Percentiles rank a stretch among this genome's conserved stretches.
phyloP scores from a whole-genome alignment of 2,888 invertebrate genomes.

The Pantelozetes paolii region DNA sequence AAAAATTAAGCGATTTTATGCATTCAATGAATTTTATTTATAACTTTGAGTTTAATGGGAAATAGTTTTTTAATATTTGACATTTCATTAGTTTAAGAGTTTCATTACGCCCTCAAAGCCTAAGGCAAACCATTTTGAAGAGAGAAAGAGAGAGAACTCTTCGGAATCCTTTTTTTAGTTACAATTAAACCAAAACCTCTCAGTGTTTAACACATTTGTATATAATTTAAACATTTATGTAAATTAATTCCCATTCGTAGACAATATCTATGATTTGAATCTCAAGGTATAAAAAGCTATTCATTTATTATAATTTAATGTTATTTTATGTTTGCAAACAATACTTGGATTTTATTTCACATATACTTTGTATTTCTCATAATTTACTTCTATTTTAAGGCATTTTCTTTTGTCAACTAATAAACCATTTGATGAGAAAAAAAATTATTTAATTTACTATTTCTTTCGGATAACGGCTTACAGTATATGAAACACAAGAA shows the following conservation, averaged over 20 bases:
- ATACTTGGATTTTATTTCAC: too few species aligned
- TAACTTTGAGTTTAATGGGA: too few species aligned
- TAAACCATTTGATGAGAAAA: neutral
- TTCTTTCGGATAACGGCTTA: neutral
- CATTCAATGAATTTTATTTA: too few species aligned
- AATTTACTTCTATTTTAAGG: neutral
- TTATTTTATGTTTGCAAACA: too few species aligned
- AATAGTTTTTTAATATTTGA: neutral
- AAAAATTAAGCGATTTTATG: too few species aligned
- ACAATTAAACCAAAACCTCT: neutral
- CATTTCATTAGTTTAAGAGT: neutral
- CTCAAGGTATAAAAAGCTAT: neutral
- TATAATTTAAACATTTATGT: slow-evolving; percentile 9
- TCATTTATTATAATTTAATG: neutral
- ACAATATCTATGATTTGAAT: neutral
- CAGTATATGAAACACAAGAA: too few species aligned
- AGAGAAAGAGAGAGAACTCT: neutral
- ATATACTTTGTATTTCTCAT: slow-evolving; percentile 2
- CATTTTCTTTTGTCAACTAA: neutral
- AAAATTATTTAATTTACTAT: neutral
- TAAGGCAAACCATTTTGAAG: neutral
- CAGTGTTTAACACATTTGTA: neutral
- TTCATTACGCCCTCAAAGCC: neutral
- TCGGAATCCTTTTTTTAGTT: neutral
- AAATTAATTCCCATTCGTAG: neutral